A percentile compares a stretch with the other conserved stretches of the same genome.
Conservation (phyloP, 2,797 vertebrate genomes). For the Anas bernieri region DNA sequence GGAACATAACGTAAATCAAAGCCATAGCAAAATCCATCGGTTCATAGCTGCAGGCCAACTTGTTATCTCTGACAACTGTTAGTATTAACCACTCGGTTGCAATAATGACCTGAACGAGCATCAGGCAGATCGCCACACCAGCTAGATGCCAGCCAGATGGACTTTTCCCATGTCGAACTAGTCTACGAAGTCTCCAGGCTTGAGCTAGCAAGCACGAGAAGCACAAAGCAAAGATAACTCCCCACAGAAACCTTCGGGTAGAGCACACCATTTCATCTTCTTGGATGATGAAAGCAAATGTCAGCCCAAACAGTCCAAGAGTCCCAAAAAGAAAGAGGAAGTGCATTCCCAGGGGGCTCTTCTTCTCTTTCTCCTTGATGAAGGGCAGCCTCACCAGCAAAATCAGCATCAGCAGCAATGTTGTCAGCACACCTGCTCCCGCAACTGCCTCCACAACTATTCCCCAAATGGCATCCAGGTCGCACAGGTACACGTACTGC, state of each 20-base stretch:
- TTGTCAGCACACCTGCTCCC: conserved; percentile 86
- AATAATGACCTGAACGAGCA: conserved; percentile 94
- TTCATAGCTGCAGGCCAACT: conserved; percentile 89
- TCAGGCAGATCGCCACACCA: conserved; percentile 86
- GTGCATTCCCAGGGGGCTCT: conserved; percentile 87
- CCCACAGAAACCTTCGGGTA: conserved; percentile 91
- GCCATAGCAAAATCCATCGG: conserved; percentile 93
- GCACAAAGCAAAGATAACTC: conserved; percentile 91
- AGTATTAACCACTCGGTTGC: conserved; percentile 94
- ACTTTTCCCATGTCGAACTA: conserved; percentile 87
- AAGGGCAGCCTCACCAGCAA: conserved; percentile 90
- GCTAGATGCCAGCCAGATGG: conserved; percentile 89
- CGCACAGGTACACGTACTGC: conserved; percentile 91
- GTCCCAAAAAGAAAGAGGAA: conserved; percentile 92
- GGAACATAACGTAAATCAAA: conserved; percentile 90
- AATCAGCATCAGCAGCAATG: conserved; percentile 86
- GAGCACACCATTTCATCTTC: conserved; percentile 89
- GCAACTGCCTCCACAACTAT: conserved; percentile 92
- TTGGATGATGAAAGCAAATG: conserved; percentile 93
- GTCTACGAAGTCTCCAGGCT: conserved; percentile 86
- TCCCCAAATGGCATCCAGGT: conserved; percentile 95
- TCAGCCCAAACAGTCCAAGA: conserved; percentile 90
- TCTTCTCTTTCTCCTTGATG: conserved; percentile 92
- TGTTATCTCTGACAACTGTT: conserved; percentile 89
- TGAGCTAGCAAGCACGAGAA: conserved; percentile 94